Evolutionary conservation across 64 coral and sea anemone species (phyloP).

Genomic region (Stichodactyla mertensii): DNA sequence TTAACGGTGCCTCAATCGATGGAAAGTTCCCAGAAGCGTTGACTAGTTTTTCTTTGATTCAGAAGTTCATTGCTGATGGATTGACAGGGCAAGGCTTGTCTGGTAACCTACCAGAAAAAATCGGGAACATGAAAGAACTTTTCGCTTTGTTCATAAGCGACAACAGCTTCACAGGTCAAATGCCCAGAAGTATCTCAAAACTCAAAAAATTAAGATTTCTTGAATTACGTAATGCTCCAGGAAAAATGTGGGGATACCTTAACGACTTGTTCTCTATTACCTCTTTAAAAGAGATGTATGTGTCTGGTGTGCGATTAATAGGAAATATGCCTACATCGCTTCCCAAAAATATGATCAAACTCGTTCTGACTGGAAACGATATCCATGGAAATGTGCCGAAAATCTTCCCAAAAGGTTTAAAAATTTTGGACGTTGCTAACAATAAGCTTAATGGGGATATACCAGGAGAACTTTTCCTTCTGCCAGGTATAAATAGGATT

Average conservation of each 20-base stretch:
- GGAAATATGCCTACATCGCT: neutral
- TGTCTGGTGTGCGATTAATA: slow-evolving; percentile 19
- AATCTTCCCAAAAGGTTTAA: neutral
- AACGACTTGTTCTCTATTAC: neutral
- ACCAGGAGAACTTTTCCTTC: neutral
- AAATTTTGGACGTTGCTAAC: slow-evolving; percentile 16
- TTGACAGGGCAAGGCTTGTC: slow-evolving; percentile 24
- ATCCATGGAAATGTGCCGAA: slow-evolving; percentile 1
- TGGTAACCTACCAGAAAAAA: slow-evolving; percentile 12
- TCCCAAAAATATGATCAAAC: neutral
- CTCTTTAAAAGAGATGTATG: neutral
- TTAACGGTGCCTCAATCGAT: slow-evolving; percentile 21
- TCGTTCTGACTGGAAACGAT: slow-evolving; percentile 1
- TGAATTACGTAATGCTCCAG: slow-evolving; percentile 20
- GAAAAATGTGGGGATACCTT: slow-evolving; percentile 1
- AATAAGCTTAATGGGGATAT: slow-evolving; percentile 32
- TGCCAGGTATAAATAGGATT: neutral
- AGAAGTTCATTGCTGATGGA: slow-evolving; percentile 11
- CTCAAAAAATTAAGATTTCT: slow-evolving; percentile 18
- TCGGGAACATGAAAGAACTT: slow-evolving; percentile 30
- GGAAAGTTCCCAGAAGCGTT: slow-evolving; percentile 13
- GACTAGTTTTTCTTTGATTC: neutral
- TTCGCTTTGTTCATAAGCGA: neutral
- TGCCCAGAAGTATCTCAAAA: slow-evolving; percentile 23
- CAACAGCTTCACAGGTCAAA: slow-evolving; percentile 22